Conservation (phyloP, 2,113 vertebrate species). For the Cyprinodon variegatus region DNA sequence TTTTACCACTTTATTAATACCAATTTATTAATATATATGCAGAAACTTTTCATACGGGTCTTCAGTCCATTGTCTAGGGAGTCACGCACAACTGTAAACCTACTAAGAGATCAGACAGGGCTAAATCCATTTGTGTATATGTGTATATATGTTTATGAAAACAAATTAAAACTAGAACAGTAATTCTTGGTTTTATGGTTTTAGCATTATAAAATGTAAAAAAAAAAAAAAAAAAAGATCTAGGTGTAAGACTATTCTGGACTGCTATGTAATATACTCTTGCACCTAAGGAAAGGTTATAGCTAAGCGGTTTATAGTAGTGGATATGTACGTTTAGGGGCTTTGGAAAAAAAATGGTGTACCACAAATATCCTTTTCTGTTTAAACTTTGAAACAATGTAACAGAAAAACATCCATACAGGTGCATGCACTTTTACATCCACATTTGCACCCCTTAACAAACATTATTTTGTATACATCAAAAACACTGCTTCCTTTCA, state of each 20-base stretch:
- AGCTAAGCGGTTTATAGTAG: too few relatives aligned
- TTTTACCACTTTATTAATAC: too few relatives aligned
- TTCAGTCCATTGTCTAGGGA: neutral
- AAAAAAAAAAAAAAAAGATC: neutral
- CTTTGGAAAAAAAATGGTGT: neutral
- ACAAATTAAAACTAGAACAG: too few relatives aligned
- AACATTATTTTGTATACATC: constrained; percentile 20
- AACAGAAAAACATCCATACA: neutral
- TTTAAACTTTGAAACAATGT: neutral
- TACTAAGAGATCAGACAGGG: neutral
- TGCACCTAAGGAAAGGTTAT: neutral
- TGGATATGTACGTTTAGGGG: neutral
- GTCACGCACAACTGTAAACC: neutral
- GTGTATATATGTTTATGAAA: too few relatives aligned
- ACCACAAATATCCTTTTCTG: neutral
- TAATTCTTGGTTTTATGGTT: neutral
- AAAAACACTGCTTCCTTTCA: constrained; percentile 10
- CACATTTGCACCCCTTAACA: neutral
- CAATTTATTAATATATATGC: too few relatives aligned
- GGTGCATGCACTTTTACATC: neutral
- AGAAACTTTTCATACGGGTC: neutral
- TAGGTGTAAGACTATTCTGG: neutral
- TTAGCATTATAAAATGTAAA: neutral
- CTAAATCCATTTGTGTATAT: too few relatives aligned
- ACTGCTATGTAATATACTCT: neutral